Base-by-base conservation (phyloP, 2,888 invertebrate genomes). In the Platycheirus albimanus region DNA sequence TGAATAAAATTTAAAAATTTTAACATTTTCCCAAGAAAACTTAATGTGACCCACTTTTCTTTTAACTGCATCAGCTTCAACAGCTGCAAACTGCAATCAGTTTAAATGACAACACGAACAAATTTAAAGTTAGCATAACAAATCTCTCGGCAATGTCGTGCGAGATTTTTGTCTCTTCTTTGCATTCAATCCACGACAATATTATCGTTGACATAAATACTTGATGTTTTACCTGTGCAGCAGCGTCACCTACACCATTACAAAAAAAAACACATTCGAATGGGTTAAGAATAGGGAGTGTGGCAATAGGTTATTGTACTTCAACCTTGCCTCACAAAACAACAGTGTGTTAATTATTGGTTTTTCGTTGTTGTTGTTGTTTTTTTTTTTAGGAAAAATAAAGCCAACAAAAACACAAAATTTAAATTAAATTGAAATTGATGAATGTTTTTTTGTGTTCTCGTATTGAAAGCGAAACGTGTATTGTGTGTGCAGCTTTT, bases 241-340 rank as follows among this genome's bases (percentile, higher is more conserved):
- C 56, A 41, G 13, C 56, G 19, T 56, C 56, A 56, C 56, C 58
- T 58, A 41, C 41, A 41, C 24, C 41, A 3, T 24, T 15, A 24
- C 3, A 15, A 8, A 56, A 7, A n/a, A 38, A 15, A 58, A 30
- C 7, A 51, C 13, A 15, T 13, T 28, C 24, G 19, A 56, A 17
- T 28, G 38, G 69, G 10, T 30, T 13, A 20, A 1, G 30, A 4
- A 33, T 4, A 10, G 30, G n/a, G 28, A 63, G 20, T 64, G 56
- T 45, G 58, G 76, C 69, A 80, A 71, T 76, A 66, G 80, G 80
- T 81, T 76, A 76, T 69, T 76, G 76, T 76, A 81, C 80, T 67
- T 56, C 76, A 80, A 58, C 58, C 58, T 58, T 58, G 58, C 41
- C 13, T 20, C 58, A 58, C 41, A 41, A 58, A 58, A 58, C 41